Evolutionary conservation across 2,113 vertebrate species (phyloP).

Genomic region (Etheostoma cragini): DNA sequence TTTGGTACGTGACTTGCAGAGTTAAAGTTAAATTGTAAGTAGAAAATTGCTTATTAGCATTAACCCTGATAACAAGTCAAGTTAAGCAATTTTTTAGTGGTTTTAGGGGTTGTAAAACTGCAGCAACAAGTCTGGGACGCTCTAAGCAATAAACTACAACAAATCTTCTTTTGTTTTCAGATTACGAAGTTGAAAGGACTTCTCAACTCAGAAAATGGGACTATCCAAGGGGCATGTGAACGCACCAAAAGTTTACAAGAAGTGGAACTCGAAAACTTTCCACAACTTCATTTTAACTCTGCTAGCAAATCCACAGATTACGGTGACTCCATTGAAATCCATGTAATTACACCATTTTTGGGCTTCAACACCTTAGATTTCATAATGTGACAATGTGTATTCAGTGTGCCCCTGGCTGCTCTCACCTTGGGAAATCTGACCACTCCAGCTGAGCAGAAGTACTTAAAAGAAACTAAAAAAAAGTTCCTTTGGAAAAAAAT

Average conservation of each 20-base stretch:
- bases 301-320: background rate
- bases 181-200: too few species aligned
- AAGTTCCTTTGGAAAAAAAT: conserved; percentile 16
- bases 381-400: background rate
- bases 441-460: background rate
- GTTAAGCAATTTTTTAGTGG: too few species aligned
- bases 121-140: too few species aligned
- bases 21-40: too few species aligned
- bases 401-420: background rate
- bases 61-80: too few species aligned
- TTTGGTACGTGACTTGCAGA: too few species aligned
- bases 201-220: too few species aligned
- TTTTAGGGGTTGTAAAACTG: too few species aligned
- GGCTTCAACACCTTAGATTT: background rate
- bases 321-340: background rate
- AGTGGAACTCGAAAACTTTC: background rate
- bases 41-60: too few species aligned
- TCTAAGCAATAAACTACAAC: too few species aligned
- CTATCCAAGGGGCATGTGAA: too few species aligned
- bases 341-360: background rate
- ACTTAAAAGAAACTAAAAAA: background rate
- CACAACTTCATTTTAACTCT: background rate
- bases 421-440: background rate
- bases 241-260: background rate
- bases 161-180: too few species aligned